Base-by-base conservation (phyloP, 1,140 invertebrate genomes). In the Cheumatopsyche charites region DNA sequence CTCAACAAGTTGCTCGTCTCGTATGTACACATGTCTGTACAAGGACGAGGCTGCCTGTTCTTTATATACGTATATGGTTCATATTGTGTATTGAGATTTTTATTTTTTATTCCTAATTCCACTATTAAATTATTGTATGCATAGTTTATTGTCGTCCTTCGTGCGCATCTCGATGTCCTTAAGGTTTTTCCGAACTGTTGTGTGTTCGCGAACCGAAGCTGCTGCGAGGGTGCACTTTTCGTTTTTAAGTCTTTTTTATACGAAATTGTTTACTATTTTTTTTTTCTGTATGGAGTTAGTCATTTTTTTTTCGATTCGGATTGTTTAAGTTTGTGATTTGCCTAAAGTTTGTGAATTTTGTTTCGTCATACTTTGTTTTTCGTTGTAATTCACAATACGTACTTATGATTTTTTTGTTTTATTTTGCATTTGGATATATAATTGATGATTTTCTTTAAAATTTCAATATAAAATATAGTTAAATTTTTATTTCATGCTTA, bases 401-500 rank as follows among this genome's bases (percentile, higher is more conserved):
- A 13, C 15, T 23, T 41, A n/a, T 49, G 36, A 63, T 63, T 71
- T 65, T 41, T 21, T 71, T n/a, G n/a, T n/a, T n/a, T 9, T 36
- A 9, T 36, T 4, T 4, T 36, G 36, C 66, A 72, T 67, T 58
- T 43, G 55, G 66, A 66, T 71, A 65, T 71, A 66, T 71, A 67
- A 67, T 65, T 71, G 63, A 36, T 71, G 29, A 36, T 36, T 36
- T 36, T 36, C 9, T 36, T 36, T 36, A 36, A 71, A 58, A 29
- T 49, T 42, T 71, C 43, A 65, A 63, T 45, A 36, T 65, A 65
- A 71, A 71, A 26, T 49, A n/a, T 43, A 9, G 61, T 70, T 61
- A 70, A 70, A 58, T 70, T 70, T 70, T 70, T 21, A 70, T 70
- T 70, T 58, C 25, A 43, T 70, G 55, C 61, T 70, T 41, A 61